phyloP scores from a whole-genome alignment of 1,140 invertebrate genomes.

The Drosophila ohnishii region DNA sequence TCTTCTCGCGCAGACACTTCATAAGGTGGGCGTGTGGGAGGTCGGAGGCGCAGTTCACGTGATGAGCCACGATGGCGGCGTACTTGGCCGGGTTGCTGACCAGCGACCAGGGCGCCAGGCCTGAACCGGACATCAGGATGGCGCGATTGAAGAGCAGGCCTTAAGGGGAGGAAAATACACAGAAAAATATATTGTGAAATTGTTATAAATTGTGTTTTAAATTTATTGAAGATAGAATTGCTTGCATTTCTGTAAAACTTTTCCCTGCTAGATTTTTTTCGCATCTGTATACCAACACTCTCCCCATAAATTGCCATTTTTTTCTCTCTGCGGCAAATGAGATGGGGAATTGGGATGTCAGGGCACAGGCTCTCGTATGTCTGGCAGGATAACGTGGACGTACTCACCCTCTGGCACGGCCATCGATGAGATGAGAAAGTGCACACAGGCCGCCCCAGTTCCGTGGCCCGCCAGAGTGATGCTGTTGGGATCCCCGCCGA shows the following conservation, averaged over 20 bases:
- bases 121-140: conserved; percentile 97
- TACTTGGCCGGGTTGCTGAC: conserved; percentile 94
- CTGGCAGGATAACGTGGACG: neutral
- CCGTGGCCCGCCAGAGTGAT: conserved; percentile 98
- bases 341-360: neutral
- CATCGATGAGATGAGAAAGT: conserved; percentile 95
- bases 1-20: conserved; percentile 91
- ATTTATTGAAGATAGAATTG: neutral
- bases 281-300: neutral
- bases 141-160: conserved; percentile 96
- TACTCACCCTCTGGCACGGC: conserved; percentile 94
- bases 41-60: conserved; percentile 93
- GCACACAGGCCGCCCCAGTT: conserved; percentile 96
- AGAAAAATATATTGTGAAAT: neutral
- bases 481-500: conserved; percentile 95
- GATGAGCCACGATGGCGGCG: conserved; percentile 92
- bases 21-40: conserved; percentile 89
- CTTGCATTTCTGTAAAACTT: neutral
- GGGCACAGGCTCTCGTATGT: neutral
- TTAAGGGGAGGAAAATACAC: conserved; percentile 82
- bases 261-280: neutral
- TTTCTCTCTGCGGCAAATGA: neutral
- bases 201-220: neutral
- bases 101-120: conserved; percentile 95
- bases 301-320: neutral